A percentile compares a stretch with the other conserved stretches of the same genome.
Conservation (phyloP, 2,797 vertebrate genomes). For the Phoebastria nigripes region DNA sequence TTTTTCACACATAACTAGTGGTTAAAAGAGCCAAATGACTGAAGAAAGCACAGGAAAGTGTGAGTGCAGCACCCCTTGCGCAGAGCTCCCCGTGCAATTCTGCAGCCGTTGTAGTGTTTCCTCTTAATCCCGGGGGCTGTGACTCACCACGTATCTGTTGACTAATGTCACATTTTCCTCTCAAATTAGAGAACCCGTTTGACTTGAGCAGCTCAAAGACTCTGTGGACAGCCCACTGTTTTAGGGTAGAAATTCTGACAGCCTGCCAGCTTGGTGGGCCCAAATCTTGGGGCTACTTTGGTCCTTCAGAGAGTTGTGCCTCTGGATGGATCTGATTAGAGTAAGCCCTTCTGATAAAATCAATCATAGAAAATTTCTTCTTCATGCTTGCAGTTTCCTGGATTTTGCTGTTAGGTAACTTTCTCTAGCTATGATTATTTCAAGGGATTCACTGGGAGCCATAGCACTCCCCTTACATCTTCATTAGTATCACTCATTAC, state of each 20-base stretch:
- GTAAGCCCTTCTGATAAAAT: neutral
- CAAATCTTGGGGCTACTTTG: neutral
- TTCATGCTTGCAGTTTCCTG: neutral
- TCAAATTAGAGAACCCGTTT: neutral
- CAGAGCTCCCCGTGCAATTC: neutral
- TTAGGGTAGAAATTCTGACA: neutral
- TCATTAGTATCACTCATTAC: neutral
- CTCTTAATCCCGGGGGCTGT: neutral
- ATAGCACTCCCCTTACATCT: neutral
- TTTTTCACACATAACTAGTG: neutral
- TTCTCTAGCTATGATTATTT: neutral
- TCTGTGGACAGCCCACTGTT: neutral
- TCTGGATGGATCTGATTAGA: neutral
- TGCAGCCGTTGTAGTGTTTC: fast-evolving
- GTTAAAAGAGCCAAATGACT: neutral
- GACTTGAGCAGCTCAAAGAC: neutral
- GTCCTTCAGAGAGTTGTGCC: neutral
- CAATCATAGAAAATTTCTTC: neutral
- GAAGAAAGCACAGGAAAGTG: neutral
- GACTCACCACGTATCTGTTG: fast-evolving
- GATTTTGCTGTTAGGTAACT: neutral
- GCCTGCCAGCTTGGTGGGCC: neutral
- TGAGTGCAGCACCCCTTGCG: neutral
- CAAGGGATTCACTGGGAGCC: neutral
- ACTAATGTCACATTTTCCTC: neutral